Evolutionary conservation across 1,140 invertebrate species (phyloP).

Genomic region (Tetragnatha versicolor): DNA sequence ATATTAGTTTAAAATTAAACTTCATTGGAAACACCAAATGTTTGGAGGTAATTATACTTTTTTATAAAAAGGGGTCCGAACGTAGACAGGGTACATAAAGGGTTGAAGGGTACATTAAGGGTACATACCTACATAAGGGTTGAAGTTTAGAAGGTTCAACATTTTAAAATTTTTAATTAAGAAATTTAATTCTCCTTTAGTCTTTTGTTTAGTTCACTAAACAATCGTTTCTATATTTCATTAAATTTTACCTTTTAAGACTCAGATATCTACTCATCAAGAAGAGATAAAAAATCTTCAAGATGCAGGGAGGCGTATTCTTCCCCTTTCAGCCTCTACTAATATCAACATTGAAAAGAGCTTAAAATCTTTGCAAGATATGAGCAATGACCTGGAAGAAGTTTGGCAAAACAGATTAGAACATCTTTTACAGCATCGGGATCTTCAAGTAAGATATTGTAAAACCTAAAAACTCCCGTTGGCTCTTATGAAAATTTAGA

Average conservation of each 20-base stretch:
- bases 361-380: constrained; percentile 74
- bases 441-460: constrained; percentile 72
- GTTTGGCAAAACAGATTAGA: constrained; percentile 81
- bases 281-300: constrained; percentile 79
- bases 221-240: too few species aligned
- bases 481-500: neutral
- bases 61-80: too few species aligned
- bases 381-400: constrained; percentile 66
- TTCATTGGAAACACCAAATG: too few species aligned
- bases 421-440: constrained; percentile 87
- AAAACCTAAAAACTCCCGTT: constrained; percentile 1
- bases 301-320: constrained; percentile 74
- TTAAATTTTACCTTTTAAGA: constrained; percentile 66
- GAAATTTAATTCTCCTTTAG: too few species aligned
- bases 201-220: too few species aligned
- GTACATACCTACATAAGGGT: too few species aligned
- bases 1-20: too few species aligned
- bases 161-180: too few species aligned
- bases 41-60: too few species aligned
- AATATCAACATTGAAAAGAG: constrained; percentile 67
- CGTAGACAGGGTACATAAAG: too few species aligned
- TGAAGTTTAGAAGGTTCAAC: too few species aligned
- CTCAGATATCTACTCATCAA: constrained; percentile 90
- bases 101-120: too few species aligned
- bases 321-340: constrained; percentile 65